Percentiles rank a stretch among this genome's conserved stretches.
Evolutionary conservation across 2,113 vertebrate species (phyloP).

Genomic region (Alces alces): DNA sequence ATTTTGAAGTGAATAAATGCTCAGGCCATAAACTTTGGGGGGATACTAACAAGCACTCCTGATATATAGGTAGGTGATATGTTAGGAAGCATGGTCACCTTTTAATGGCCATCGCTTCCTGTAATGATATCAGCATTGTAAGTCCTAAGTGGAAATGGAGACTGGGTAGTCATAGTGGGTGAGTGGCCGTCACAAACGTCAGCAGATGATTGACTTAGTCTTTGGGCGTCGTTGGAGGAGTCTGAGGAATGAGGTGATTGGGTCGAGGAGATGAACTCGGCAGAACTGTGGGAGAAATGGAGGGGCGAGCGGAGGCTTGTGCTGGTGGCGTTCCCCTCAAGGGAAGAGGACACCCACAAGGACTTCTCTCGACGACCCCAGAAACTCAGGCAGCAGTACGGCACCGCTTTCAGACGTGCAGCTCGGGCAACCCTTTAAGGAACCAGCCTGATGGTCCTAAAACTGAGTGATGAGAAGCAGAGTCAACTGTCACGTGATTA

Average conservation of each 20-base stretch:
- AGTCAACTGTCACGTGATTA: neutral
- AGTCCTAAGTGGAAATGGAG: neutral
- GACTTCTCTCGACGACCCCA: neutral
- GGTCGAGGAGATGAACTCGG: neutral
- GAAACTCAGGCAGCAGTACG: neutral
- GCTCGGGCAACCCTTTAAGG: neutral
- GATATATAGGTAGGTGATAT: neutral
- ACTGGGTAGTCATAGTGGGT: neutral
- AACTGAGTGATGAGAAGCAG: neutral
- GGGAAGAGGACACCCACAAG: neutral
- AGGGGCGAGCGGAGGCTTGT: neutral
- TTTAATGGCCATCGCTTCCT: neutral
- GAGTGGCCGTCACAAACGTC: neutral
- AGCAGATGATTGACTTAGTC: neutral
- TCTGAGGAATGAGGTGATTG: neutral
- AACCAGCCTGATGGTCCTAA: neutral
- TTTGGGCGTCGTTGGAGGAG: accelerated
- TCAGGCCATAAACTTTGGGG: neutral
- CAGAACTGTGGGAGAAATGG: neutral
- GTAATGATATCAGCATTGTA: neutral
- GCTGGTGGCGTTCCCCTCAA: neutral
- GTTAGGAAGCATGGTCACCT: neutral
- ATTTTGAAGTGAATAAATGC: neutral
- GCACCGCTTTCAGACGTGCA: neutral
- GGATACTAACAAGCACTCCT: neutral